Conservation (phyloP, 2,797 vertebrate genomes). For the Neosilurus hyrtlii region DNA sequence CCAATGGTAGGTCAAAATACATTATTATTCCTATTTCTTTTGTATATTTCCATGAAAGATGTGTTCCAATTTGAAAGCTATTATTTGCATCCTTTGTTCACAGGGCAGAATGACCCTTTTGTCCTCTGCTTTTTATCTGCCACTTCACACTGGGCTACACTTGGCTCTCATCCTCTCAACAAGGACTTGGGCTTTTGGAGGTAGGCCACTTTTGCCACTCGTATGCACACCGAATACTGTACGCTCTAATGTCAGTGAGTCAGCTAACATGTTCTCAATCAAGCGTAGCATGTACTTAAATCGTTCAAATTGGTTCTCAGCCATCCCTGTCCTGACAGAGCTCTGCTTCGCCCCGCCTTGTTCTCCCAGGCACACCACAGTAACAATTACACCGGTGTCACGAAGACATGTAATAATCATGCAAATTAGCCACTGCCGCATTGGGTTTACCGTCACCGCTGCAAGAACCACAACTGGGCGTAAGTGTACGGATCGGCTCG, state of each 20-base stretch:
- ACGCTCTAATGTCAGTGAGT: constrained; percentile 2
- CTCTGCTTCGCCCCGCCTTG: constrained; percentile 19
- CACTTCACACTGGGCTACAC: constrained; percentile 3
- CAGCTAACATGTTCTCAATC: constrained; percentile 28
- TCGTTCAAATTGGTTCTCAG: constrained; percentile 44
- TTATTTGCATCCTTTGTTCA: constrained; percentile 41
- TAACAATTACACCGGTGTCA: constrained; percentile 53
- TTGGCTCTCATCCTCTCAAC: background rate
- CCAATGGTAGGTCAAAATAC: background rate
- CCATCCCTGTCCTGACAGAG: constrained; percentile 32
- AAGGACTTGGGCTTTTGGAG: background rate
- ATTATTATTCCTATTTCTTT: constrained; percentile 46
- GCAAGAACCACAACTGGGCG: constrained; percentile 19
- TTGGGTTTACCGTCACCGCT: constrained; percentile 30
- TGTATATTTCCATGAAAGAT: constrained; percentile 62
- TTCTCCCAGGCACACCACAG: constrained; percentile 25
- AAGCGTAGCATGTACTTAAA: constrained; percentile 39
- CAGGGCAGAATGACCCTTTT: constrained; percentile 37
- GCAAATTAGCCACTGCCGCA: constrained; percentile 50
- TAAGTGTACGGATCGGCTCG: constrained; percentile 25
- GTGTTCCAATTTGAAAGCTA: constrained; percentile 44
- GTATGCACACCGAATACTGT: background rate
- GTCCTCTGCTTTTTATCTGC: constrained; percentile 27
- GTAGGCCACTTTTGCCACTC: background rate
- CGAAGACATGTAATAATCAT: constrained; percentile 55